A percentile compares a stretch with the other conserved stretches of the same genome.
Conservation (phyloP, 2,113 vertebrate genomes). For the Nannobrachium achirus region DNA sequence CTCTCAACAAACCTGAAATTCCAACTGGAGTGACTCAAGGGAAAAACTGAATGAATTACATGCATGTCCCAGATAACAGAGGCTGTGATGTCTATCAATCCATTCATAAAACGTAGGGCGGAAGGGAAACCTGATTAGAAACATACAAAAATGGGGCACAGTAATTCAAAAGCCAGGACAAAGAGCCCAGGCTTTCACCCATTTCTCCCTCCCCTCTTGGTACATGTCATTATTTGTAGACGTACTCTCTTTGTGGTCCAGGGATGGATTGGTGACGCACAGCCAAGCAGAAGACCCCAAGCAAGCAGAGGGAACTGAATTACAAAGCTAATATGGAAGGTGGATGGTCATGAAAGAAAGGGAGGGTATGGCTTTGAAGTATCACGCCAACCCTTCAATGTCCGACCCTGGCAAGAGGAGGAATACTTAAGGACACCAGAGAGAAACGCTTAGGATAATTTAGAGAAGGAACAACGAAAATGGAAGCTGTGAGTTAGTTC, state of each 20-base stretch:
- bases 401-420: no score
- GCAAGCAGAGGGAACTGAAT: conserved; percentile 12
- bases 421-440: no score
- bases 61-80: no score
- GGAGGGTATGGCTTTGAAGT: background rate
- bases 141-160: conserved; percentile 43
- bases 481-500: no score
- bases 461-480: no score
- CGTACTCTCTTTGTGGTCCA: conserved; percentile 58
- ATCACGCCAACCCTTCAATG: no score
- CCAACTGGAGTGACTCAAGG: no score
- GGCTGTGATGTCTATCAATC: no score
- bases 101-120: no score
- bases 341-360: conserved; percentile 38
- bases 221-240: conserved; percentile 63
- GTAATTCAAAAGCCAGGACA: conserved; percentile 31
- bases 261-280: conserved; percentile 56
- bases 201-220: conserved; percentile 57
- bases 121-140: conserved; percentile 45
- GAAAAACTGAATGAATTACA: no score
- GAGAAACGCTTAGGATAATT: no score
- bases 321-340: conserved; percentile 14
- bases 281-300: conserved; percentile 31
- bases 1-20: no score
- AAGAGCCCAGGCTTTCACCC: conserved; percentile 40